These are phyloP conservation scores for Drosophila willistoni DNA, from an alignment of 1,140 invertebrate genomes.

Conservation along the genomic window DNA sequence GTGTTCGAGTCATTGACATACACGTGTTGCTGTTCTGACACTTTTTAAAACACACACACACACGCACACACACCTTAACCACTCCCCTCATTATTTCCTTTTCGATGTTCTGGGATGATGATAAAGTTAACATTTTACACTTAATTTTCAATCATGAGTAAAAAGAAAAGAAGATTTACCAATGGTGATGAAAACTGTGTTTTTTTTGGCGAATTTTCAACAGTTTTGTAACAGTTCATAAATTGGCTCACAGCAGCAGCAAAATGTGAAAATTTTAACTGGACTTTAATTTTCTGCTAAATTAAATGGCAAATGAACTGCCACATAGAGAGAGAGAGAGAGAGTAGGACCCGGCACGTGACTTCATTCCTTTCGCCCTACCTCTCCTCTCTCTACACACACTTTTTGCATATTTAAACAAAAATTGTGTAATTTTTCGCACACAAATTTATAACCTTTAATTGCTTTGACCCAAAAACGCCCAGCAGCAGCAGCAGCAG, in stretches of 20 bases:
- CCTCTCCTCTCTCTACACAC: constrained; percentile 2
- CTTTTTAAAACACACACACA: constrained; percentile 45
- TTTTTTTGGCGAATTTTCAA: background rate
- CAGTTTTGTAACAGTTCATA: constrained; percentile 47
- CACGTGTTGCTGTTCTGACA: constrained; percentile 56
- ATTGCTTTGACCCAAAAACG: constrained; percentile 81
- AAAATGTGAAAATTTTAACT: constrained; percentile 77
- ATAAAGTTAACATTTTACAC: constrained; percentile 34
- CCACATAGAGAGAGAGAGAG: background rate
- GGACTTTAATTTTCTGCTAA: constrained; percentile 79
- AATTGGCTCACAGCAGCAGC: constrained; percentile 54
- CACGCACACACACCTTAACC: constrained; percentile 9
- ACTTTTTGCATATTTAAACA: constrained; percentile 34
- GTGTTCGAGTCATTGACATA: constrained; percentile 47
- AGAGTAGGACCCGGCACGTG: constrained; percentile 50
- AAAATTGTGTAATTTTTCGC: constrained; percentile 72
- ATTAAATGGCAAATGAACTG: constrained; percentile 78
- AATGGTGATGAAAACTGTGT: background rate
- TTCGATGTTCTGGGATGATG: constrained; percentile 5
- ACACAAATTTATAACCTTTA: constrained; percentile 81
- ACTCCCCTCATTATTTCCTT: constrained; percentile 1
- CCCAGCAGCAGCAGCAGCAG: constrained; percentile 34
- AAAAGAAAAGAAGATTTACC: background rate
- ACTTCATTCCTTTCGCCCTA: constrained; percentile 28
- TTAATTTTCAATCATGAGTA: constrained; percentile 31